These are phyloP conservation scores for Caenorhabditis zanzibari DNA, from an alignment of 2,888 invertebrate species.

Conservation along the genomic window DNA sequence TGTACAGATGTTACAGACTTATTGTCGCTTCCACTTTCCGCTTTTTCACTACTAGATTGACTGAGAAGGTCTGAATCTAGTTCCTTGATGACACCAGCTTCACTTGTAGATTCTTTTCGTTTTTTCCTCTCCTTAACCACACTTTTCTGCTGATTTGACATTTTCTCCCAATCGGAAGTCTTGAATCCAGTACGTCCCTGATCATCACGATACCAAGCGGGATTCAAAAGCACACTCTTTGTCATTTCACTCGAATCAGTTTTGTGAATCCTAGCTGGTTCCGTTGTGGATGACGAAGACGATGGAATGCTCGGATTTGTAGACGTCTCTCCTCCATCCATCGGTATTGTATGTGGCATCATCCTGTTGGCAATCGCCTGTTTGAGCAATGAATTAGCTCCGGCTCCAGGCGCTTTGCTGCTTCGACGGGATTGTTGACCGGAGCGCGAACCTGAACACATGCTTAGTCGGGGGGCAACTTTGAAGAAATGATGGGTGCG, in stretches of 20 bases:
- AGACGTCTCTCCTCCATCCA: conserved; percentile 33
- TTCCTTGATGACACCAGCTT: conserved; percentile 56
- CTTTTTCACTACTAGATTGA: conserved; percentile 42
- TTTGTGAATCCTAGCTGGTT: conserved; percentile 60
- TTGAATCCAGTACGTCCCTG: conserved; percentile 80
- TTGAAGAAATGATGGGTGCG: conserved; percentile 51
- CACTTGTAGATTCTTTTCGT: conserved; percentile 30
- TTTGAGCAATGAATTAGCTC: conserved; percentile 77
- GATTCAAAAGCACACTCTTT: conserved; percentile 77
- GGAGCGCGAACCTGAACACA: conserved; percentile 68
- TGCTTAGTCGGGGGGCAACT: conserved; percentile 52
- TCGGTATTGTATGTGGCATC: conserved; percentile 44
- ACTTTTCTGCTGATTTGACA: conserved; percentile 72
- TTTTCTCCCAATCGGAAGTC: conserved; percentile 73
- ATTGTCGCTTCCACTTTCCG: conserved; percentile 47
- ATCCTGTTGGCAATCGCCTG: conserved; percentile 81
- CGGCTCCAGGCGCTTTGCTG: conserved; percentile 54
- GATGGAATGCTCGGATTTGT: conserved; percentile 4
- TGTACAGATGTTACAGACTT: conserved; percentile 36
- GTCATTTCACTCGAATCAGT: conserved; percentile 77
- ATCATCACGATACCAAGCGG: conserved; percentile 82
- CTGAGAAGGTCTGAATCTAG: conserved; percentile 61
- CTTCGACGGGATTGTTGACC: conserved; percentile 64
- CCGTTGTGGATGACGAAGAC: conserved; percentile 26
- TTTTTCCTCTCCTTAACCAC: conserved; percentile 71